phyloP scores from a whole-genome alignment of 2,113 vertebrate genomes.

The Scolopax mira region DNA sequence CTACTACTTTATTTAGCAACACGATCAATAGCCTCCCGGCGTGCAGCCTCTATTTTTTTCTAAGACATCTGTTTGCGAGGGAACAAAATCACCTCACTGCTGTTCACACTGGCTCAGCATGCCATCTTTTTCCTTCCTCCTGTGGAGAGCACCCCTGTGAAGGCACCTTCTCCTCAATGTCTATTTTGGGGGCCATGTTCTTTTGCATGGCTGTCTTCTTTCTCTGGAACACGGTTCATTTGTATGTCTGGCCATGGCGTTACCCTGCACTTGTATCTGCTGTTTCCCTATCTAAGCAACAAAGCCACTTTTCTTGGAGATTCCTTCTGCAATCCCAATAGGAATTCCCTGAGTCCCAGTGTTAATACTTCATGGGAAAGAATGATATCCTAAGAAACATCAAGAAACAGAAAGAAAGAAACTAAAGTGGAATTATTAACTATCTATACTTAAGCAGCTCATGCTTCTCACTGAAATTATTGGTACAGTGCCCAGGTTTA shows the following conservation, averaged over 20 bases:
- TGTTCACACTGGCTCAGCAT: background rate
- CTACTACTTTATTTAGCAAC: background rate
- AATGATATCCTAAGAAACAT: background rate
- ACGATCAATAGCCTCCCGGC: background rate
- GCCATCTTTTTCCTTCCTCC: background rate
- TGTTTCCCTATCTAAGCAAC: background rate
- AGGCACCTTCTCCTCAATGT: fast-evolving
- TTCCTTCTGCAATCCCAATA: background rate
- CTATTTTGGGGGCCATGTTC: background rate
- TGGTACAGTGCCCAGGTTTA: background rate
- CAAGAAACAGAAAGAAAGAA: background rate
- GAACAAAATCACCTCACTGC: background rate
- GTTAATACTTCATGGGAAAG: background rate
- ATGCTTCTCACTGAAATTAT: background rate
- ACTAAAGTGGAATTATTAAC: background rate
- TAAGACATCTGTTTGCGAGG: background rate
- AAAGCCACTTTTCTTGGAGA: background rate
- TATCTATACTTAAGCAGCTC: background rate
- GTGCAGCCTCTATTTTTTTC: background rate
- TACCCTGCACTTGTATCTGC: background rate
- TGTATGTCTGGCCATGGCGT: background rate
- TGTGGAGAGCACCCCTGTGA: background rate
- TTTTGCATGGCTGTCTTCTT: background rate
- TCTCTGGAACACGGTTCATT: background rate
- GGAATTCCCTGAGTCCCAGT: background rate